Conservation (phyloP, 53 echinoderm and acorn worm genomes). For the Arbacia lixula region DNA sequence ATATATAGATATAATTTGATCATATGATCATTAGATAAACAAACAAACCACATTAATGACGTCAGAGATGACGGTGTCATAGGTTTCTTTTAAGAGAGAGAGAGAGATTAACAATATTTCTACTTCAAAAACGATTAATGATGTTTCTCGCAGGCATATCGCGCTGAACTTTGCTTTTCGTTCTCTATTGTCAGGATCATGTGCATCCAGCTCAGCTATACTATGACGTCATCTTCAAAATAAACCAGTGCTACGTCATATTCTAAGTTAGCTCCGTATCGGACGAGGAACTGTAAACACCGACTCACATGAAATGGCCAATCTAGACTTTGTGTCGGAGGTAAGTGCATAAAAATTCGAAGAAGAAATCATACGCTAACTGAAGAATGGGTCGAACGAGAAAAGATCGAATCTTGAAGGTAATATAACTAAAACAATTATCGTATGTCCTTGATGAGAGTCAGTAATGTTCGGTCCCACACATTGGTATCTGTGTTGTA, state of each 20-base stretch:
- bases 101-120: too few species aligned
- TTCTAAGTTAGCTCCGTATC: too few species aligned
- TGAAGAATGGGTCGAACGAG: neutral
- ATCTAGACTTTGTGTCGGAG: constrained; percentile 8
- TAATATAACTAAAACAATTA: neutral
- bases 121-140: too few species aligned
- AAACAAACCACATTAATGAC: too few species aligned
- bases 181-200: too few species aligned
- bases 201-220: neutral
- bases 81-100: too few species aligned
- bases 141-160: too few species aligned
- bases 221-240: constrained; percentile 1
- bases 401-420: neutral
- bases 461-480: neutral
- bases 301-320: constrained; percentile 14
- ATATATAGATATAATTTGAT: too few species aligned
- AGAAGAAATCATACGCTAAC: neutral
- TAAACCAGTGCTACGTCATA: constrained; percentile 8
- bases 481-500: neutral
- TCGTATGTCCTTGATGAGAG: neutral
- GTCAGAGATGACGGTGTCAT: too few species aligned
- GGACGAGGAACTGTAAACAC: neutral
- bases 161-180: too few species aligned
- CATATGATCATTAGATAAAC: too few species aligned
- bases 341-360: neutral